Percentiles rank a stretch among this genome's conserved stretches.
Conservation (phyloP, 2,888 invertebrate species). For the Eudasyphora cyanicolor region DNA sequence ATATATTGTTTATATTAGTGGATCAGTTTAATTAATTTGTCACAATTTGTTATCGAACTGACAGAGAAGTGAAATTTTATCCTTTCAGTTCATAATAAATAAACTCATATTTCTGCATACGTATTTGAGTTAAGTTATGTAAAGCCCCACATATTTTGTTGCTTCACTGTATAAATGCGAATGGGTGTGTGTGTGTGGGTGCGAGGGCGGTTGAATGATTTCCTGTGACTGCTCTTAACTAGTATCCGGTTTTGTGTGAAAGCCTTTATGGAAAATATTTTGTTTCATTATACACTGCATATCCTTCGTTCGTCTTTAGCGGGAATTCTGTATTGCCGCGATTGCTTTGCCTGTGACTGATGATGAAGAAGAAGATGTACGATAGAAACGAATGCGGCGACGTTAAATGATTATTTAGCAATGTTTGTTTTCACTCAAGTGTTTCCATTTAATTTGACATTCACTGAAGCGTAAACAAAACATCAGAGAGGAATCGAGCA, state of each 20-base stretch:
- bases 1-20: too few species aligned
- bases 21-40: too few species aligned
- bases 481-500: not conserved
- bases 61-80: too few species aligned
- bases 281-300: not conserved
- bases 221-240: not conserved
- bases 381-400: not conserved
- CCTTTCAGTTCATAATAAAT: too few species aligned
- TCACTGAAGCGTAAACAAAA: slow-evolving; percentile 55
- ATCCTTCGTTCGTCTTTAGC: not conserved
- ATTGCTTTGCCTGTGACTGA: not conserved
- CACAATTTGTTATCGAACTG: too few species aligned
- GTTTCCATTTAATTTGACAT: slow-evolving; percentile 60
- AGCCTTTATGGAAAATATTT: not conserved
- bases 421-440: slow-evolving; percentile 41
- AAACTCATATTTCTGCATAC: too few species aligned
- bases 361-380: not conserved
- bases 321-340: not conserved
- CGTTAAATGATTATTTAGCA: slow-evolving; percentile 39
- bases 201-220: not conserved
- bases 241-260: not conserved
- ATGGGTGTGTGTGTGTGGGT: not conserved
- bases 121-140: too few species aligned
- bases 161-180: not conserved
- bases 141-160: too few species aligned